Base-by-base conservation (phyloP, 2,113 vertebrate species). In the Indicator maculatus region DNA sequence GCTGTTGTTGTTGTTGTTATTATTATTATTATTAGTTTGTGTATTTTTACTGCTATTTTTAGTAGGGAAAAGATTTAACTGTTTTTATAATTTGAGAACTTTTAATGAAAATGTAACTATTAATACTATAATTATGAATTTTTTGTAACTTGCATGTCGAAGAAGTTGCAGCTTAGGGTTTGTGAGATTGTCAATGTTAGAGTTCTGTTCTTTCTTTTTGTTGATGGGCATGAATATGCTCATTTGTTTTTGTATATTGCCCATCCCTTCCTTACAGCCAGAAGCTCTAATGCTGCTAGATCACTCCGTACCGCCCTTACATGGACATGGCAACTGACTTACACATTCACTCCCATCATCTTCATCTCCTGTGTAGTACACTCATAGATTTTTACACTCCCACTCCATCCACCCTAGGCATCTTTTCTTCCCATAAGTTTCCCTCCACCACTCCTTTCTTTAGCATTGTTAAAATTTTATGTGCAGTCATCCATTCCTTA, bases 231-330 rank as follows among this genome's bases (percentile, higher is more conserved):
- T 99, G 99, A 98, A 98, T 99, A 99, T 99, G 99, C 99, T 99
- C 99, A 99, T 98, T 98, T 98, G 98, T 99, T 99, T 99, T 98
- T 99, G 99, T 99, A 99, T 99, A 99, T 99, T 98, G 99, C 99
- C 99, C 99, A 99, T 99, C 99, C 99, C 99, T 99, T 99, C 99
- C 99, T 99, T 99, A 99, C 99, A 99, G 99, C 99, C 98, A 99
- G 99, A 99, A 99, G 98, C 99, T 99, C 99, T 99, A 99, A 99
- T 98, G 99, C 99, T 98, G 99, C 99, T 99, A 99, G 99, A 99
- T 99, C 99, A 99, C 99, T 99, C 98, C 99, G 99, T 98, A 98
- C 99, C 97, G 99, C 99, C 99, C 99, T 99, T 99, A 99, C 99
- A 99, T 99, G 99, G 99, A 99, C 99, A 99, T 99, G 99, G 99